phyloP scores from a whole-genome alignment of 2,888 invertebrate species.

The Torymus aiolomorphi region DNA sequence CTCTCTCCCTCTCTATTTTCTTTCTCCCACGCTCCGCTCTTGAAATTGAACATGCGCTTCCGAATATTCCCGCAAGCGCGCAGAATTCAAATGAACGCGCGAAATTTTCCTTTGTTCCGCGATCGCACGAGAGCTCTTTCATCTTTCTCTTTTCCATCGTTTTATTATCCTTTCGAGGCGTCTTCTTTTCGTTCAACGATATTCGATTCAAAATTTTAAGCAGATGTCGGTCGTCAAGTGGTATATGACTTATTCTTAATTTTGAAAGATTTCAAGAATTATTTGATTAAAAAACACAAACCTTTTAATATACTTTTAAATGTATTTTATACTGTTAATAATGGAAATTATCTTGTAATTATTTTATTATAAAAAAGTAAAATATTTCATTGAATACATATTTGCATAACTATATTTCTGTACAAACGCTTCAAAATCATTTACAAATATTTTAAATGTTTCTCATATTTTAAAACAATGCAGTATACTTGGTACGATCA shows the following conservation, averaged over 20 bases:
- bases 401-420: no score
- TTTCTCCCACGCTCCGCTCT: not conserved
- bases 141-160: constrained; percentile 51
- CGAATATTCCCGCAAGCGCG: constrained; percentile 30
- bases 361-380: no score
- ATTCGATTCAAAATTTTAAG: constrained; percentile 16
- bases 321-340: no score
- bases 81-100: constrained; percentile 62
- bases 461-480: no score
- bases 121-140: not conserved
- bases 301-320: no score
- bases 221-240: not conserved
- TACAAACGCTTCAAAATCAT: no score
- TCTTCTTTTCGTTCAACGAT: constrained; percentile 1
- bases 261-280: no score
- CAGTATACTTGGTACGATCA: no score
- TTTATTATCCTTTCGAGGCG: not conserved
- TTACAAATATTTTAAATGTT: no score
- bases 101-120: constrained; percentile 45
- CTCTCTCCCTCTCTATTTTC: not conserved
- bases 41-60: constrained; percentile 15
- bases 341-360: no score
- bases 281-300: no score
- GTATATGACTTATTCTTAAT: not conserved
- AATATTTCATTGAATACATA: no score